Evolutionary conservation across 1,140 invertebrate genomes (phyloP).

Genomic region (Tachypleus tridentatus): DNA sequence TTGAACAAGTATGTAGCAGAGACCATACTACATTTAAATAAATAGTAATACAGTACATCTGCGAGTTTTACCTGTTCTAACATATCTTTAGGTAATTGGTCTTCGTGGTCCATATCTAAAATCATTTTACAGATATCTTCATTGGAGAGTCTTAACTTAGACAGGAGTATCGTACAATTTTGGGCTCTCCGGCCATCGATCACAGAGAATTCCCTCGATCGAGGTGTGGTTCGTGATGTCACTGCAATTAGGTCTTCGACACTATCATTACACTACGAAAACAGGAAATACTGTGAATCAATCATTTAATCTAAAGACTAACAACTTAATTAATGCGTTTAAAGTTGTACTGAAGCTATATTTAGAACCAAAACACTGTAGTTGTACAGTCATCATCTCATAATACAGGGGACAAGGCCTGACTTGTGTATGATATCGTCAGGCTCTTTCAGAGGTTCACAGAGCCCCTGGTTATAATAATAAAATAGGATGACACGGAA

Average conservation of each 20-base stretch:
- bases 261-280: conserved; percentile 14
- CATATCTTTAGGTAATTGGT: conserved; percentile 92
- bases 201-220: conserved; percentile 43
- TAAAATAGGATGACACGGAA: too few relatives aligned
- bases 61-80: conserved; percentile 51
- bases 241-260: conserved; percentile 8
- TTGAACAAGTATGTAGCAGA: neutral
- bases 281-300: neutral
- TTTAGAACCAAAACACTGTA: neutral
- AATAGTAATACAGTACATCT: neutral
- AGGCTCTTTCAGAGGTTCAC: too few relatives aligned
- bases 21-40: neutral
- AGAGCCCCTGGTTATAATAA: too few relatives aligned
- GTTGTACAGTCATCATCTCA: too few relatives aligned
- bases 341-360: neutral
- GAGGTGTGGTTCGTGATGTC: conserved; percentile 5
- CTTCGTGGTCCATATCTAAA: conserved; percentile 83
- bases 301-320: neutral
- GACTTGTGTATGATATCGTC: too few relatives aligned
- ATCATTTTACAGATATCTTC: conserved; percentile 83
- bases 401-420: too few relatives aligned
- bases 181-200: conserved; percentile 88
- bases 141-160: conserved; percentile 93
- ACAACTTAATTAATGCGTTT: neutral
- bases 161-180: conserved; percentile 92